A percentile compares a stretch with the other conserved stretches of the same genome.
phyloP scores from a whole-genome alignment of 2,113 vertebrate genomes.

The Sinocyclocheilus rhinocerous region DNA sequence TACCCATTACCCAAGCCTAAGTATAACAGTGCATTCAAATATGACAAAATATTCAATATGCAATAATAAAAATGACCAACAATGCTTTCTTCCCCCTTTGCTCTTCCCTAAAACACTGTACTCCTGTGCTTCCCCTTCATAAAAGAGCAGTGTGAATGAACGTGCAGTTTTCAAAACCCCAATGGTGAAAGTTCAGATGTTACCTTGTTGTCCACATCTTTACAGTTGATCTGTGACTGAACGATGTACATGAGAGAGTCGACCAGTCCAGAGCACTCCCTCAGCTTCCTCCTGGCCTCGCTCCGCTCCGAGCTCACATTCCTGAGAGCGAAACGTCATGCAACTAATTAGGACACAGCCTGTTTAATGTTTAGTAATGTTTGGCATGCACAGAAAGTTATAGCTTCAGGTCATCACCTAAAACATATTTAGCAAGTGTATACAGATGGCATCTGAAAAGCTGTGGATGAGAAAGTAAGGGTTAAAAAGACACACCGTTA shows the following conservation, averaged over 20 bases:
- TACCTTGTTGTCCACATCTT: constrained; percentile 94
- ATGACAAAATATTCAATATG: not conserved
- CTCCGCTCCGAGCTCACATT: constrained; percentile 96
- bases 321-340: constrained; percentile 67
- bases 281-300: constrained; percentile 92
- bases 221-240: constrained; percentile 90
- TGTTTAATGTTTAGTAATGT: not conserved
- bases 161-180: not conserved
- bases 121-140: not conserved
- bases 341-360: constrained; percentile 1
- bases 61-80: not conserved
- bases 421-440: not conserved
- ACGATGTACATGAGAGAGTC: constrained; percentile 93
- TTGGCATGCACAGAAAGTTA: constrained; percentile 1
- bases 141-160: not conserved
- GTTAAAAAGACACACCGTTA: constrained; percentile 15
- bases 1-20: not conserved
- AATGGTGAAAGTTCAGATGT: not conserved
- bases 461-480: not conserved
- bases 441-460: not conserved
- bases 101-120: not conserved
- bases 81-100: constrained; percentile 4
- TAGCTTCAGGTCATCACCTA: not conserved
- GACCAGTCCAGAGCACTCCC: constrained; percentile 91
- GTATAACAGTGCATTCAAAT: no score